These are phyloP conservation scores for Cyaniris semiargus DNA, from an alignment of 2,888 invertebrate genomes.

Conservation along the genomic window DNA sequence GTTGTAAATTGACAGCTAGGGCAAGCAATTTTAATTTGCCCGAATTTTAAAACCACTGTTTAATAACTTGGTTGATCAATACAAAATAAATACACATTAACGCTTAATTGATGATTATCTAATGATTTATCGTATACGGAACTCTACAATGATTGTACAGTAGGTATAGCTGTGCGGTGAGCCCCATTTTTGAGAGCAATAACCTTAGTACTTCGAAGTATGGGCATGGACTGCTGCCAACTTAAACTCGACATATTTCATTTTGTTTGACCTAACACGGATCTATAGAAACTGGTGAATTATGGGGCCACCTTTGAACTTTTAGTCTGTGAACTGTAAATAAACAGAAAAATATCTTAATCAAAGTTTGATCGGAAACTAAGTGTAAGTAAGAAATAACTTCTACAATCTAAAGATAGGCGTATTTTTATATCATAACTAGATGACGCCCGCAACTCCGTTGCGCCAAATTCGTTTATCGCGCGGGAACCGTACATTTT, in stretches of 20 bases:
- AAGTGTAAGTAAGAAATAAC: neutral
- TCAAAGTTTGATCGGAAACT: neutral
- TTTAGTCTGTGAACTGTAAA: neutral
- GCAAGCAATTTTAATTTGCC: too few relatives aligned
- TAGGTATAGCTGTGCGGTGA: neutral
- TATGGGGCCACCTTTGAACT: constrained; percentile 2
- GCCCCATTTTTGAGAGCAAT: constrained; percentile 23
- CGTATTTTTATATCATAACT: too few relatives aligned
- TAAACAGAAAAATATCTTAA: neutral
- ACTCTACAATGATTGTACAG: neutral
- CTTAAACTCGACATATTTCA: constrained; percentile 27
- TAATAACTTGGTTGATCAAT: too few relatives aligned
- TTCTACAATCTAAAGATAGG: too few relatives aligned
- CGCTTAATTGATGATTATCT: too few relatives aligned
- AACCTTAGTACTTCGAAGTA: constrained; percentile 22
- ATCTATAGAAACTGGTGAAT: neutral
- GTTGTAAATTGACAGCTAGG: too few relatives aligned
- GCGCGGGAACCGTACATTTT: too few relatives aligned
- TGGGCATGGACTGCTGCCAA: constrained; percentile 21
- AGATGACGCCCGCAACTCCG: too few relatives aligned
- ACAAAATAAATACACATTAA: too few relatives aligned
- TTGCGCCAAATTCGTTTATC: too few relatives aligned
- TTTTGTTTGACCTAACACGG: constrained; percentile 22
- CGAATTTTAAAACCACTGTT: too few relatives aligned
- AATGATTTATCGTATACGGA: neutral